A percentile compares a stretch with the other conserved stretches of the same genome.
These are phyloP conservation scores for Platysternon megacephalum DNA, from an alignment of 2,113 vertebrate genomes.

Conservation along the genomic window DNA sequence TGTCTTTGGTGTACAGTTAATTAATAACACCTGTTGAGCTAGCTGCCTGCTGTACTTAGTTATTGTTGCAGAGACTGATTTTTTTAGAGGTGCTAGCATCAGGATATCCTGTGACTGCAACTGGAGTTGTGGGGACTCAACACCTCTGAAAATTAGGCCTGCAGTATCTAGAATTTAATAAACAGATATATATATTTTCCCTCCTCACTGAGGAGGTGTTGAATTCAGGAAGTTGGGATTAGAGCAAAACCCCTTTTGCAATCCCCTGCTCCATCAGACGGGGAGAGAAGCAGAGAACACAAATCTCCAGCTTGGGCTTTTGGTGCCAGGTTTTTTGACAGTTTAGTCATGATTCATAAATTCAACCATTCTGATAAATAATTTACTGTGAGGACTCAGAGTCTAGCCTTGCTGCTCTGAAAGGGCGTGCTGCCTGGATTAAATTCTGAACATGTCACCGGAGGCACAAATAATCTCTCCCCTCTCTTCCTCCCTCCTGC, in stretches of 20 bases:
- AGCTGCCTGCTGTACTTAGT: conserved; percentile 11
- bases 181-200: neutral
- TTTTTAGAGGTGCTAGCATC: neutral
- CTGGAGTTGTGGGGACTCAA: neutral
- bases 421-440: neutral
- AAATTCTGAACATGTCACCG: neutral
- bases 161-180: neutral
- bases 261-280: fast-evolving
- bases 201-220: neutral
- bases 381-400: neutral
- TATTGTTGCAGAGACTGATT: neutral
- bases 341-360: neutral
- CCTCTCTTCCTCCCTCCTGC: neutral
- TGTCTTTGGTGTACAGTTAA: conserved; percentile 13
- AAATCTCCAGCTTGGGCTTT: neutral
- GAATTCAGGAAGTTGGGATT: neutral
- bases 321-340: neutral
- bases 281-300: neutral
- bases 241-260: fast-evolving
- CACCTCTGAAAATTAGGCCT: neutral
- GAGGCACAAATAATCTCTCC: conserved; percentile 2
- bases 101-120: neutral
- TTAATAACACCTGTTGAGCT: conserved; percentile 31
- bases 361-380: conserved; percentile 48
- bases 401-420: conserved; percentile 40